phyloP scores from a whole-genome alignment of 2,113 vertebrate genomes.

The Laticauda laticaudata region DNA sequence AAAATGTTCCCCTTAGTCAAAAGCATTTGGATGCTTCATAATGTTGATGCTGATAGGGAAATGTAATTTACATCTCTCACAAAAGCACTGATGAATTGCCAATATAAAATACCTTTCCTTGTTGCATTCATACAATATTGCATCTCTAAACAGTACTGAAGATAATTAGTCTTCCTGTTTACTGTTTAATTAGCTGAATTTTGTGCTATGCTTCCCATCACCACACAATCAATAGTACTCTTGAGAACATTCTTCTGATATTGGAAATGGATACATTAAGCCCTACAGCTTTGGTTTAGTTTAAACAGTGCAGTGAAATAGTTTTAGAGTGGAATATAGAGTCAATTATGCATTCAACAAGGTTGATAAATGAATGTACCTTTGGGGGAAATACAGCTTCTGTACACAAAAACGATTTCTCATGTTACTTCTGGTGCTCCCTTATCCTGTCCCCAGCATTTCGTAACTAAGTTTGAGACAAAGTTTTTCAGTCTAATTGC shows the following conservation, averaged over 20 bases:
- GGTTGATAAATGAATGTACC: constrained; percentile 50
- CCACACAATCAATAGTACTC: constrained; percentile 56
- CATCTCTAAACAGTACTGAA: constrained; percentile 57
- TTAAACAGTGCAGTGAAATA: constrained; percentile 40
- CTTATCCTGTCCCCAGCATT: constrained; percentile 9
- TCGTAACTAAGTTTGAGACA: constrained; percentile 50
- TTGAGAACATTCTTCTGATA: constrained; percentile 60
- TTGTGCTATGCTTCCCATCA: constrained; percentile 61
- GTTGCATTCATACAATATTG: constrained; percentile 36
- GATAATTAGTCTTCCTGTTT: constrained; percentile 55
- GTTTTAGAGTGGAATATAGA: constrained; percentile 48
- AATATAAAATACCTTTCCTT: constrained; percentile 29
- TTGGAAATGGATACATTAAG: constrained; percentile 65
- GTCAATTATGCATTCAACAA: constrained; percentile 59
- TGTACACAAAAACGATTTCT: constrained; percentile 20
- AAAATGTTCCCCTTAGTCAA: background rate
- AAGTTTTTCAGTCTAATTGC: constrained; percentile 50
- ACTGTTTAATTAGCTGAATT: constrained; percentile 73
- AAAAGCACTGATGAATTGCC: constrained; percentile 35
- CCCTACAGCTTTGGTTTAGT: constrained; percentile 39
- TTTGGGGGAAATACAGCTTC: constrained; percentile 40
- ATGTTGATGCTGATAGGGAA: constrained; percentile 29
- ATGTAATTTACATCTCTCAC: constrained; percentile 25
- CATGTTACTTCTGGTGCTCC: constrained; percentile 25
- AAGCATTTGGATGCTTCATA: background rate